Evolutionary conservation across 1,140 invertebrate genomes (phyloP).

Genomic region (Argopecten irradians): DNA sequence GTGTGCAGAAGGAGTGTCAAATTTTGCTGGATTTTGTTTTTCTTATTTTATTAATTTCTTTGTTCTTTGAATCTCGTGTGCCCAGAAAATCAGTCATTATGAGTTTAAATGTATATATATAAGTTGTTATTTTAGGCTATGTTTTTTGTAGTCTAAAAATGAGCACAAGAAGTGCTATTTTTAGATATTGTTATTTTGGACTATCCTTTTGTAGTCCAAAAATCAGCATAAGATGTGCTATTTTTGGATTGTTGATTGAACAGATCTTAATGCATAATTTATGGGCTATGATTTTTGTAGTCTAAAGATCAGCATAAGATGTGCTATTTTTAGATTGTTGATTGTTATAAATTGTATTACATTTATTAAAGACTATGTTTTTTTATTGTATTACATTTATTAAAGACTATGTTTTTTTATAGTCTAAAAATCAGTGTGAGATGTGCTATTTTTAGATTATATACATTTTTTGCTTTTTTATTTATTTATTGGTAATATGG

Average conservation of each 20-base stretch:
- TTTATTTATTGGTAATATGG: neutral
- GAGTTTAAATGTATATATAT: neutral
- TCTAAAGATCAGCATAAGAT: conserved; percentile 16
- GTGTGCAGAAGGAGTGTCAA: neutral
- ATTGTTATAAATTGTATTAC: neutral
- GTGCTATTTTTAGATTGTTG: neutral
- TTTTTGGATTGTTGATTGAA: conserved; percentile 11
- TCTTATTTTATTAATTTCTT: neutral
- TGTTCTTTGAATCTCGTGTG: neutral
- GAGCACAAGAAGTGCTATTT: conserved; percentile 21
- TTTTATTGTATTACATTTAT: too few relatives aligned
- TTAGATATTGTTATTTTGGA: conserved; percentile 23
- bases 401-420: neutral
- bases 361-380: neutral
- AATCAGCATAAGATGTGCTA: conserved; percentile 21
- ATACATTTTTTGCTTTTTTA: conserved; percentile 22
- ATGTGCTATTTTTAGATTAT: conserved; percentile 19
- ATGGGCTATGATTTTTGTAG: conserved; percentile 16
- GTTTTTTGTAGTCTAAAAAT: conserved; percentile 23
- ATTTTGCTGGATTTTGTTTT: too few relatives aligned
- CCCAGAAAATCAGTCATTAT: neutral
- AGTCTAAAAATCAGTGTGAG: conserved; percentile 21
- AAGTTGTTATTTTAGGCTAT: conserved; percentile 17
- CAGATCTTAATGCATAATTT: neutral
- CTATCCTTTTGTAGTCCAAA: conserved; percentile 1